Conservation (phyloP, 2,797 vertebrate species). For the Rallus crepitans region DNA sequence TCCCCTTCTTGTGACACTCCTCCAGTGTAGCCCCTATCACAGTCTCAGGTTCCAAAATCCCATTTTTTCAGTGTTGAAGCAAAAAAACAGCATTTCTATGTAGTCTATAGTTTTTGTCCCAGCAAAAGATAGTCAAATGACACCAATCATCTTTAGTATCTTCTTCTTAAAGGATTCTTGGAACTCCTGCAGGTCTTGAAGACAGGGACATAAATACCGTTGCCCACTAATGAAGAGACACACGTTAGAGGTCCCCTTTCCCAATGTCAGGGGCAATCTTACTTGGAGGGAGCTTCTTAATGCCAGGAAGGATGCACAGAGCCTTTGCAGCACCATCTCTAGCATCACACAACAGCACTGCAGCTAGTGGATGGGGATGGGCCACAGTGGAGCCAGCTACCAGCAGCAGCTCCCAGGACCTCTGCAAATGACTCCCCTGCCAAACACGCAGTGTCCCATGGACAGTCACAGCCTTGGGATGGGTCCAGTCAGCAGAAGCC, state of each 20-base stretch:
- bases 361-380: neutral
- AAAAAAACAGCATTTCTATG: neutral
- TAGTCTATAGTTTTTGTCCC: neutral
- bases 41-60: neutral
- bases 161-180: neutral
- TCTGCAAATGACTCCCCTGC: neutral
- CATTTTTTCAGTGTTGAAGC: neutral
- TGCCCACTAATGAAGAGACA: neutral
- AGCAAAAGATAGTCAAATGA: neutral
- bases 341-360: fast-evolving
- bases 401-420: neutral
- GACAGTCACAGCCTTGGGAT: neutral
- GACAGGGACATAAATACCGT: neutral
- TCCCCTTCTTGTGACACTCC: neutral
- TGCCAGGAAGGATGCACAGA: neutral
- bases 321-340: neutral
- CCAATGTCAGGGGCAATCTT: neutral
- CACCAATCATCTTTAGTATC: neutral
- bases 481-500: neutral
- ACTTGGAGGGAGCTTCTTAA: neutral
- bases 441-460: fast-evolving
- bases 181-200: neutral
- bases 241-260: neutral
- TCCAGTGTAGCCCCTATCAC: neutral
- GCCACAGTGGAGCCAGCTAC: neutral